Evolutionary conservation across 2,797 vertebrate species (phyloP).

Genomic region (Macropodus opercularis): DNA sequence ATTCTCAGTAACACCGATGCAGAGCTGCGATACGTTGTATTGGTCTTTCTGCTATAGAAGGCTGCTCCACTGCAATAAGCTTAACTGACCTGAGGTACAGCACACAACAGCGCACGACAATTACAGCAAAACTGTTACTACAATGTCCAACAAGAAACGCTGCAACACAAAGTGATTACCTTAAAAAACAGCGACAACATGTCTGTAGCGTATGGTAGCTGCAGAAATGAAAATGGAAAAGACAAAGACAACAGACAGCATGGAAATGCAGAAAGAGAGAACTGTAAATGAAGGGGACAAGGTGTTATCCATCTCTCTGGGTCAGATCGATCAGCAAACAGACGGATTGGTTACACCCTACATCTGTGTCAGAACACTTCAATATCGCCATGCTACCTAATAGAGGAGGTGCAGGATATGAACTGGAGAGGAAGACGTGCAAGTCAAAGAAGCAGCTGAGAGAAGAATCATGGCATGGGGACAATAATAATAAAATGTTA

Average conservation of each 20-base stretch:
- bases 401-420: conserved; percentile 24
- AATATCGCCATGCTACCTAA: conserved; percentile 39
- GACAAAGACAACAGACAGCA: conserved; percentile 2
- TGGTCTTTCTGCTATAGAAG: background rate
- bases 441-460: background rate
- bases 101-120: background rate
- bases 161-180: background rate
- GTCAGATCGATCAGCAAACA: conserved; percentile 64
- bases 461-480: conserved; percentile 26
- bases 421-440: conserved; percentile 19
- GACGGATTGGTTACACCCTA: conserved; percentile 61
- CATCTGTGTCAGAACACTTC: conserved; percentile 38
- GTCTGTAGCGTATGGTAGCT: conserved; percentile 5
- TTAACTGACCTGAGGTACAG: background rate
- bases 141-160: background rate
- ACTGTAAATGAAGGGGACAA: conserved; percentile 59
- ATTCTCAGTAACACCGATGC: conserved; percentile 1
- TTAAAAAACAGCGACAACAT: background rate
- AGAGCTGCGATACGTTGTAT: background rate
- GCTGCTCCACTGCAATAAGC: background rate
- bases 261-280: conserved; percentile 25
- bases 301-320: conserved; percentile 59
- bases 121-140: background rate
- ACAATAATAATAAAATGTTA: conserved; percentile 34
- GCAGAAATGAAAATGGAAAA: background rate